Evolutionary conservation across 2,888 invertebrate species (phyloP), one percentile per base, ranked within the genome.

Genomic region (Pyrgus malvae): DNA sequence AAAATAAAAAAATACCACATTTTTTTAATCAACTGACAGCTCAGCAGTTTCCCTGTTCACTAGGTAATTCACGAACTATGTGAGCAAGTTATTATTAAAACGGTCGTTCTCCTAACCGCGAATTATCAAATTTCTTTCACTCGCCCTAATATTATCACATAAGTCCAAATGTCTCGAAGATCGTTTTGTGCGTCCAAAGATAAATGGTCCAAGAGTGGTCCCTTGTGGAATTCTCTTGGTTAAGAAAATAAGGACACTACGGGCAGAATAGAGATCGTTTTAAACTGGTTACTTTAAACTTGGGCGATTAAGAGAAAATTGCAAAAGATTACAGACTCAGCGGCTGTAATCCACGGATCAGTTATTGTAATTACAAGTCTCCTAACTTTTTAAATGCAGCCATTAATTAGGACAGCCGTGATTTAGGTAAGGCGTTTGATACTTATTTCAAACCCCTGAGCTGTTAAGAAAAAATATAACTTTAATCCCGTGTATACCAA

Each of bases 51-150:
- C 57, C 45, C 12, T 77, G 67, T 76, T 71, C 78, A 14, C 55
- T 59, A 70, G 71, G 73, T 77, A 83, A 82, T 76, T 74, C 76
- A 78, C 72, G 79, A 82, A 79, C 83, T 80, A 84, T 80, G 76
- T 76, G 78, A 80, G 79, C 76, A 76, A 78, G 78, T 84, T 82
- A 81, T 89, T 85, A 89, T 89, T 88, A 89, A 89, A 88, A 83
- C 72, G 81, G 83, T 81, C 86, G 81, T 84, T 86, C 81, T 70
- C 72, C 80, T 81, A 88, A 87, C 89, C 86, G 81, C 80, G 83
- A 84, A 90, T 90, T 89, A 90, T 89, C 89, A 85, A 88, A 89
- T 89, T 87, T 88, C 86, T 80, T 80, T 69, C 72, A 74, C 77
- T 82, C 74, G 80, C 85, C 85, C 84, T 87, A 85, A 80, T 66